Evolutionary conservation across 2,113 vertebrate species (phyloP).

Genomic region (Pedionomus torquatus): DNA sequence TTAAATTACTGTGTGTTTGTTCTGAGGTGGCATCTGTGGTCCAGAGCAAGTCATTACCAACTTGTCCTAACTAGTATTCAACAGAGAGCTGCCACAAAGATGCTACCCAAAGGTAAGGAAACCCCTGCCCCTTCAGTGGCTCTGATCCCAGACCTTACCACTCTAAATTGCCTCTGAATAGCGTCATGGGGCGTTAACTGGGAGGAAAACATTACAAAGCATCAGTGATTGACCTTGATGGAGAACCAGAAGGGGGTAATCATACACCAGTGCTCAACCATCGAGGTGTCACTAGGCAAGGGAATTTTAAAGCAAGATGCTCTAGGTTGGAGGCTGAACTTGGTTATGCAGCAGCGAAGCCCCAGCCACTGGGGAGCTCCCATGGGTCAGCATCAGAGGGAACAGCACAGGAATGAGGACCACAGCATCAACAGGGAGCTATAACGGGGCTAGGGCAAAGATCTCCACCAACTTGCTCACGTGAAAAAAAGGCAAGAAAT

Average conservation of each 20-base stretch:
- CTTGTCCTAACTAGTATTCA: neutral
- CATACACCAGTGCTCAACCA: neutral
- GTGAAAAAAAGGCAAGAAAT: neutral
- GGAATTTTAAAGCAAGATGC: neutral
- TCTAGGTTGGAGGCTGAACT: neutral
- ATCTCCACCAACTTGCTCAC: neutral
- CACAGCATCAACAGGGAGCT: accelerated
- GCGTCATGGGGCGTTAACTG: neutral
- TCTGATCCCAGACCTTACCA: accelerated
- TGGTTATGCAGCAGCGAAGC: accelerated
- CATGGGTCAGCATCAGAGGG: neutral
- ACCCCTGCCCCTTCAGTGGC: neutral
- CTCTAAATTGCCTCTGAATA: neutral
- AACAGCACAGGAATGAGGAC: accelerated
- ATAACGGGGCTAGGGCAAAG: neutral
- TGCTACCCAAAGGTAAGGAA: neutral
- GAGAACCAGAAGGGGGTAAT: neutral
- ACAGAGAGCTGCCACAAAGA: neutral
- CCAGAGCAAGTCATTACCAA: neutral
- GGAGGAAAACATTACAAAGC: neutral
- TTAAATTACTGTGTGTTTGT: neutral
- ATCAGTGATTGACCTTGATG: neutral
- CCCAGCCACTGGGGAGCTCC: neutral
- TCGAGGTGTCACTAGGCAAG: neutral
- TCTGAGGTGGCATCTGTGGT: neutral